Base-by-base conservation (phyloP, 2,797 vertebrate genomes). In the Sebastes goodei region DNA sequence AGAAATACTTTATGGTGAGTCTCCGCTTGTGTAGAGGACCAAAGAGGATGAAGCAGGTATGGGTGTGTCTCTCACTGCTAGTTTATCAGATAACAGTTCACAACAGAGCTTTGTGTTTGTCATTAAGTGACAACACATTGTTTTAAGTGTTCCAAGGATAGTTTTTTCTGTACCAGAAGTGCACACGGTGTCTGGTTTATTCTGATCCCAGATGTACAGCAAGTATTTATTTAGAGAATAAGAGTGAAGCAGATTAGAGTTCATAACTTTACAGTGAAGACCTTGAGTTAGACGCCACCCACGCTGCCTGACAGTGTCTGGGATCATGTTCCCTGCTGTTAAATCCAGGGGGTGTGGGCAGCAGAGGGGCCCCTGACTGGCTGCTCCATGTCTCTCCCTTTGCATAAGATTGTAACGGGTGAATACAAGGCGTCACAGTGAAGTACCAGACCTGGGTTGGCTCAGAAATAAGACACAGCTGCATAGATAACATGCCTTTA, bases 281-380 rank as follows among this genome's bases (percentile, higher is more conserved):
- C 64, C 52, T 82, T 35, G 79, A 78, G 66, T 38, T 7, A 7
- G 29, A 76, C 49, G 21, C 81, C 84, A 66, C 81, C 80, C 80
- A 78, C 29, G 11, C 81, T 42, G 82, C 82, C 42, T 57, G 80
- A 55, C 59, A 29, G 63, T 10, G 80, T 66, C 32, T n/a, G 60
- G 88, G 80, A 79, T 90, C 86, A 46, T 55, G 64, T 90, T 92
- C 49, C 76, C 30, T 80, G 74, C 21, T 80, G 86, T 60, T 82
- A 75, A 84, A 76, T 64, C 33, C 53, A 49, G 73, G 32, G 86
- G 87, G 87, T 71, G 86, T 74, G 76, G 63, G 59, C 83, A 7
- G 76, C 20, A 5, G 53, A 27, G 20, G 53, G 78, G 78, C n/a
- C 62, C 68, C 82, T 87, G 83, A 88, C 68, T 88, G 89, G 87